Base-by-base conservation (phyloP, 1,140 invertebrate species). In the Drosophila orosa region DNA sequence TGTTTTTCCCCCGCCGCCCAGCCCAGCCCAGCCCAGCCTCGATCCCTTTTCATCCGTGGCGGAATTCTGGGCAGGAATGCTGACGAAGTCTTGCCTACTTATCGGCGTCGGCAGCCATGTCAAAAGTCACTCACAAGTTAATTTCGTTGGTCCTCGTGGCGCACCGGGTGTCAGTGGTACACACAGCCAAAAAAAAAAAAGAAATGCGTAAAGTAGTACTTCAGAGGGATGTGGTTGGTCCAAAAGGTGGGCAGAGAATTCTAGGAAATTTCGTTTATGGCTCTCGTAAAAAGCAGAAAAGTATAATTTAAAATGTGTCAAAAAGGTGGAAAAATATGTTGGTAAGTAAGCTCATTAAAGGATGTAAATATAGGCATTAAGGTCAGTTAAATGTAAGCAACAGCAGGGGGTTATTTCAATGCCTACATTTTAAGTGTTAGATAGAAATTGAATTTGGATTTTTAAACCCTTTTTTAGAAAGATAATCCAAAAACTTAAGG, bases 51-150 rank as follows among this genome's bases (percentile, higher is more conserved):
- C 33, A 33, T 35, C 25, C 47, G 31, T 33, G 25, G 24, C n/a
- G 27, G 55, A 60, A 63, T 52, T 39, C 44, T 29, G 59, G 39
- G 57, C 52, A 66, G 55, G 63, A 78, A 74, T 81, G 62, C 42
- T 65, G 54, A 52, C 55, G 57, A 75, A 73, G 57, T 72, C 63
- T 79, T 87, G 83, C 76, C 79, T 83, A 73, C 79, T 82, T 87
- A 73, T 83, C 69, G 61, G 63, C 84, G 54, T 31, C 57, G 50
- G 58, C 63, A 44, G 57, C 31, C 65, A 59, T 78, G 74, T 77
- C 58, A 69, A 65, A 67, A 87, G 83, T 83, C 75, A 77, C 72
- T 79, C 61, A 68, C 84, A 87, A 80, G 84, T 89, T 87, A 80
- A 89, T 87, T 89, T 87, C 79, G 71, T 50, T 62, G 55, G 44